phyloP scores from a whole-genome alignment of 2,888 invertebrate species.

The Pachydiplax longipennis region DNA sequence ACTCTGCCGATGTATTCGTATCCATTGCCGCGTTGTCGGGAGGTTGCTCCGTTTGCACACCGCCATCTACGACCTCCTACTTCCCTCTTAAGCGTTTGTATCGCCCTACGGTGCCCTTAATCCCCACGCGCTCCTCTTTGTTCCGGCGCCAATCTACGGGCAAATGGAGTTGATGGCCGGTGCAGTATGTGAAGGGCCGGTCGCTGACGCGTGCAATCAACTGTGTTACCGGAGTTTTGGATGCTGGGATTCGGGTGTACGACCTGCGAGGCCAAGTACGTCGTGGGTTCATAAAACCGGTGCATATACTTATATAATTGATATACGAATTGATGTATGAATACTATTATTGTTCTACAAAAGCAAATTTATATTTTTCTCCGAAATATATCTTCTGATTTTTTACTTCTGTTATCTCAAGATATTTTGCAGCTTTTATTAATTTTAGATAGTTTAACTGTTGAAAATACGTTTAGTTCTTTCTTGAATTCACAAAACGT shows the following conservation, averaged over 20 bases:
- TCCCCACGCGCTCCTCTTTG: neutral
- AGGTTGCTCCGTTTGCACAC: neutral
- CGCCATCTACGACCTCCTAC: neutral
- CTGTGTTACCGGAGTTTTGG: neutral
- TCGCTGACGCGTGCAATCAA: constrained; percentile 3
- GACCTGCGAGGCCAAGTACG: no score
- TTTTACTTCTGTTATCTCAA: no score
- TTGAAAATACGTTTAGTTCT: no score
- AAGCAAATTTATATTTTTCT: no score
- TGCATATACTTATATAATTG: no score
- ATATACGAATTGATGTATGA: no score
- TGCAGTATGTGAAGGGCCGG: neutral
- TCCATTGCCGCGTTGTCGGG: neutral
- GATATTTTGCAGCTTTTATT: no score
- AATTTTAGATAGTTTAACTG: no score
- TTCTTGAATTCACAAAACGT: no score
- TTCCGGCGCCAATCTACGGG: neutral
- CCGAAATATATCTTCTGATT: no score
- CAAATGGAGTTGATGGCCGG: constrained; percentile 2
- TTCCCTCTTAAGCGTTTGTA: neutral
- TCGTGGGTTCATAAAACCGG: no score
- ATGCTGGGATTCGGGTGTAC: neutral
- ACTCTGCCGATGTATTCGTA: neutral
- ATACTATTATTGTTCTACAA: no score
- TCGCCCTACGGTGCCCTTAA: neutral